These are phyloP conservation scores for Papilio elwesi DNA, from an alignment of 2,888 invertebrate species.

Conservation along the genomic window DNA sequence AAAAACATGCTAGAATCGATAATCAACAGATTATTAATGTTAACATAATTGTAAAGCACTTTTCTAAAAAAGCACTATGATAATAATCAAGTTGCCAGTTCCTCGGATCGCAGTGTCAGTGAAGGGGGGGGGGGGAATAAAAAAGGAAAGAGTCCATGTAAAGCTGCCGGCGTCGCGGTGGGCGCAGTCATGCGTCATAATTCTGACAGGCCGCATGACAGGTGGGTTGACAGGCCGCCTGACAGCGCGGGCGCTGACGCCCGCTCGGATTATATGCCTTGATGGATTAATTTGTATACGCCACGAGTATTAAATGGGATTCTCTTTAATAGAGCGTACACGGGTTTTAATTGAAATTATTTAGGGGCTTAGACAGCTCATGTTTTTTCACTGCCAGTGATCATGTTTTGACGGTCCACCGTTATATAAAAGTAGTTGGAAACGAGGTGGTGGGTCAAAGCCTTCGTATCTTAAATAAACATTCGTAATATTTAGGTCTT, in stretches of 20 bases:
- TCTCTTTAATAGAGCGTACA: constrained; percentile 55
- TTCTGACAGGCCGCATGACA: constrained; percentile 76
- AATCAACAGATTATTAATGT: not conserved
- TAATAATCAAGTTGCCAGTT: constrained; percentile 62
- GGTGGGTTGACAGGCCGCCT: constrained; percentile 66
- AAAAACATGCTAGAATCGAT: no score
- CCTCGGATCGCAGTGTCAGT: constrained; percentile 58
- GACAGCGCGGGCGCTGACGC: constrained; percentile 61
- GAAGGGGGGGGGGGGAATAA: constrained; percentile 25
- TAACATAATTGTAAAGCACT: constrained; percentile 33
- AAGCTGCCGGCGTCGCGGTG: constrained; percentile 60
- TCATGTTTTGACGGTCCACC: constrained; percentile 11
- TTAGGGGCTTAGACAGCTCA: constrained; percentile 22
- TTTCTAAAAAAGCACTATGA: constrained; percentile 43
- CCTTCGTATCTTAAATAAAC: no score
- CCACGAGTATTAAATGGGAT: constrained; percentile 58
- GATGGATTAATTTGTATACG: constrained; percentile 77
- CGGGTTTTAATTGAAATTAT: constrained; percentile 59
- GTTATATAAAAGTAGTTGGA: not conserved
- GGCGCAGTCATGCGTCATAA: constrained; percentile 79
- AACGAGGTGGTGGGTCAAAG: no score
- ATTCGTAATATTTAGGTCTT: no score
- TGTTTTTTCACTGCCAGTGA: constrained; percentile 5
- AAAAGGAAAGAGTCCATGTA: constrained; percentile 54
- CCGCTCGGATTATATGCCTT: constrained; percentile 72